Conservation (phyloP, 2,888 invertebrate genomes). For the Cheilosia soror region DNA sequence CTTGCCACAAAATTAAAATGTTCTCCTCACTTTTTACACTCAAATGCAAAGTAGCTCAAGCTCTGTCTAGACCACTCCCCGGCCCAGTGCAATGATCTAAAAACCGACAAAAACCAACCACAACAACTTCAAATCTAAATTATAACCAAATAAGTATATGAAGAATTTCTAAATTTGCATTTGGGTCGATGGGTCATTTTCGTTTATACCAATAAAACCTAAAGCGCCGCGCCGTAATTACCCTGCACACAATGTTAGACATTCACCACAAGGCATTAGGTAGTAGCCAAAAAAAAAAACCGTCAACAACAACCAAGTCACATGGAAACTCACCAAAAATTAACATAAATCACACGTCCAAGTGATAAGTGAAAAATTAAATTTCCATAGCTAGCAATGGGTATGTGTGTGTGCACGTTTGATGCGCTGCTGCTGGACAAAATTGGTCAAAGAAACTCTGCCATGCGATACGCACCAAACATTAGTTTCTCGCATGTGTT, state of each 20-base stretch:
- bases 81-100: constrained; percentile 5
- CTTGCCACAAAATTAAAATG: too few relatives aligned
- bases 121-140: constrained; percentile 49
- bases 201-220: constrained; percentile 24
- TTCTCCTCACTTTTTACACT: too few relatives aligned
- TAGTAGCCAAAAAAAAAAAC: constrained; percentile 1
- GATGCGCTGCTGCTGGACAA: constrained; percentile 25
- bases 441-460: constrained; percentile 52
- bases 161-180: constrained; percentile 54
- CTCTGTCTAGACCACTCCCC: constrained; percentile 7
- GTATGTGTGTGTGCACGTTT: background rate
- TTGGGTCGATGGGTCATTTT: constrained; percentile 68
- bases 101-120: constrained; percentile 22
- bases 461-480: background rate
- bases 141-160: constrained; percentile 17
- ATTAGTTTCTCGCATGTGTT: constrained; percentile 41
- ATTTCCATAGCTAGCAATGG: constrained; percentile 38
- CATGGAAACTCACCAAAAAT: constrained; percentile 42
- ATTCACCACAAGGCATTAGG: background rate
- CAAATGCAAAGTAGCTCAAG: too few relatives aligned
- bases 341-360: constrained; percentile 62
- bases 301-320: constrained; percentile 39
- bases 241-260: constrained; percentile 26
- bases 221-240: constrained; percentile 8
- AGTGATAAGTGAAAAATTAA: constrained; percentile 64